Base-by-base conservation (phyloP, 2,797 vertebrate species). In the Yasuhikotakia modesta region DNA sequence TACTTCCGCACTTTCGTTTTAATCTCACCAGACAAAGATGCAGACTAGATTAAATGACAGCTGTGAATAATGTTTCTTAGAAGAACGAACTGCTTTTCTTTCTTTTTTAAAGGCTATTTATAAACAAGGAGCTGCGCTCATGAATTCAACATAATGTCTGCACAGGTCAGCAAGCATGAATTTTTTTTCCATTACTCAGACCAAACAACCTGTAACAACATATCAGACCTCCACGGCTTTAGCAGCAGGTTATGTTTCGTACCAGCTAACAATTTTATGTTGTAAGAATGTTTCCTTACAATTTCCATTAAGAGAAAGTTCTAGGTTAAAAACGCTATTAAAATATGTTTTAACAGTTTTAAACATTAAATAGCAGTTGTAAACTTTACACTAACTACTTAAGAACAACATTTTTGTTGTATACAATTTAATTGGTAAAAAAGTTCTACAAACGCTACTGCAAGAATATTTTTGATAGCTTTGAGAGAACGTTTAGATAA, bases 141-240 rank as follows among this genome's bases (percentile, higher is more conserved):
- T 53, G 39, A 12, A 22, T 12, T 13, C 3, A 55, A 30, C 16
- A 55, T 27, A 57, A 45, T 11, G 27, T 58, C 4, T 24, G 39
- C 10, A 43, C 5, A 39, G 35, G 35, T 52, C n/a, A 53, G 52
- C 11, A 22, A 27, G 57, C 27, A n/a, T 16, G 7, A 60, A 27
- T 4, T 27, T 2, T 14, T 16, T 68, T 68, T 55, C 2, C 12
- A 27, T 30, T 48, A 43, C 74, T 67, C 39, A 61, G 14, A 50
- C 43, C 32, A 76, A 76, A 68, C 24, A 68, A 43, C 46, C 35
- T 21, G 50, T 67, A 17, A 43, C 43, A 16, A 43, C 13, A 68
- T 48, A 21, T 27, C n/a, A 13, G 60, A 61, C 8, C 35, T 1
- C 4, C 27, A 35, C 64, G 69, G 22, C 16, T 35, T 63, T 27